Evolutionary conservation across 2,888 invertebrate genomes (phyloP).

Genomic region (Acrocyrtus sp.): DNA sequence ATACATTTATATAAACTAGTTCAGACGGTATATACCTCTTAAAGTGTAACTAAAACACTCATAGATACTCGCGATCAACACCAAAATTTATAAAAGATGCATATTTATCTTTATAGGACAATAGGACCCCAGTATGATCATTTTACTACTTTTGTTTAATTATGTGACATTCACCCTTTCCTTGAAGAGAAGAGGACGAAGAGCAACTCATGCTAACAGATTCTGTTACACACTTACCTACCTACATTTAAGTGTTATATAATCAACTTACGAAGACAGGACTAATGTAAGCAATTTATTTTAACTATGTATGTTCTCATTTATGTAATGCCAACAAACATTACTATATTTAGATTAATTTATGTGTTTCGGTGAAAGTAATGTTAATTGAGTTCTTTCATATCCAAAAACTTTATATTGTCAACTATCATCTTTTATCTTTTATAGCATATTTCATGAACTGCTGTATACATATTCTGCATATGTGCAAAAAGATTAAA

Average conservation of each 20-base stretch:
- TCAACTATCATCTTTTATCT: not conserved
- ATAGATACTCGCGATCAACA: slow-evolving; percentile 7
- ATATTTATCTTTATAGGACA: slow-evolving; percentile 42
- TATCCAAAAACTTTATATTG: slow-evolving; percentile 7
- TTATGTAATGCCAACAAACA: not conserved
- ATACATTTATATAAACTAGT: not conserved
- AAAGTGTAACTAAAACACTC: not conserved
- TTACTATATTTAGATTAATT: not conserved
- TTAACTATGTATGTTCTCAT: not conserved
- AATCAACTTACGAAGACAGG: slow-evolving; percentile 20
- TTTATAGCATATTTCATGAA: not conserved
- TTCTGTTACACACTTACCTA: slow-evolving; percentile 5
- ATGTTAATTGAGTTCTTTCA: slow-evolving; percentile 28
- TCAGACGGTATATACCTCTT: not conserved
- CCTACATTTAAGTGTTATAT: not conserved
- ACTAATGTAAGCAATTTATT: slow-evolving; percentile 26
- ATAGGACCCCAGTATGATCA: slow-evolving; percentile 27
- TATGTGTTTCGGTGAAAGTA: slow-evolving; percentile 37
- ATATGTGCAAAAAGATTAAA: not conserved
- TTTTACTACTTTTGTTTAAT: slow-evolving; percentile 37
- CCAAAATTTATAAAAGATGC: slow-evolving; percentile 1
- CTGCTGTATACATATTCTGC: too few relatives aligned
- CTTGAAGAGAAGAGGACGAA: slow-evolving; percentile 2
- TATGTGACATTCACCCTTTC: slow-evolving; percentile 21
- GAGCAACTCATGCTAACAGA: slow-evolving; percentile 16